Evolutionary conservation across 2,797 vertebrate species (phyloP), one percentile per base, ranked within the genome.

Genomic region (Pangasius djambal): DNA sequence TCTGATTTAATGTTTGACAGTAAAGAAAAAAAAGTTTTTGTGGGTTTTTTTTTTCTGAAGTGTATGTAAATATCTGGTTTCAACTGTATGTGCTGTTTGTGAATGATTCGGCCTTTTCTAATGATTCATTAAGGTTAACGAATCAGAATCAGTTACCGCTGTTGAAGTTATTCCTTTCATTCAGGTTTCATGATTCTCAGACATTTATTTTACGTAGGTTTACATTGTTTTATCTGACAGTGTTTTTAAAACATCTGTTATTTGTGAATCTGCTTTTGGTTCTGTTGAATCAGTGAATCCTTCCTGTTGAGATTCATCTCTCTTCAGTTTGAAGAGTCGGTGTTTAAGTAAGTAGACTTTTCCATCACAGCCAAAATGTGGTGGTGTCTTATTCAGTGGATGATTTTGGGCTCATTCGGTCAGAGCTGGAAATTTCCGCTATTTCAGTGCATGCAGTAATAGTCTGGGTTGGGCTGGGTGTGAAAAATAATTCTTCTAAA

Each of bases 391-490:
- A 69, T 69, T 85, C 44, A 22, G 4, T 48, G 63, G 63, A 52
- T 85, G 28, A 22, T 85, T 50, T n/a, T 20, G 5, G 40, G 40
- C 59, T 67, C 31, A 13, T 18, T 50, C 1, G 8, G 48, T 31
- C 83, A 69, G 83, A 70, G 48, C 16, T 85, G 83, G 83, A 85
- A 85, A 69, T 85, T 85, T 84, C 67, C 31, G 25, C 48, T 85
- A 34, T 85, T 69, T 85, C 48, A 69, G 63, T 16, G 83, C 28
- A n/a, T 50, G 44, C 22, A 34, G 83, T 55, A 55, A 72, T 85
- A 55, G 48, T 85, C 65, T 85, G 83, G 83, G 83, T 70, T 85
- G 83, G 61, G 44, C 63, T 52, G 83, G 48, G 83, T 70, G 65
- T 85, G 65, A 55, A 70, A 85, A 85, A 52, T 55, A 37, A 69